Evolutionary conservation across 2,888 invertebrate species (phyloP).

Genomic region (Synanthedon tipuliformis): DNA sequence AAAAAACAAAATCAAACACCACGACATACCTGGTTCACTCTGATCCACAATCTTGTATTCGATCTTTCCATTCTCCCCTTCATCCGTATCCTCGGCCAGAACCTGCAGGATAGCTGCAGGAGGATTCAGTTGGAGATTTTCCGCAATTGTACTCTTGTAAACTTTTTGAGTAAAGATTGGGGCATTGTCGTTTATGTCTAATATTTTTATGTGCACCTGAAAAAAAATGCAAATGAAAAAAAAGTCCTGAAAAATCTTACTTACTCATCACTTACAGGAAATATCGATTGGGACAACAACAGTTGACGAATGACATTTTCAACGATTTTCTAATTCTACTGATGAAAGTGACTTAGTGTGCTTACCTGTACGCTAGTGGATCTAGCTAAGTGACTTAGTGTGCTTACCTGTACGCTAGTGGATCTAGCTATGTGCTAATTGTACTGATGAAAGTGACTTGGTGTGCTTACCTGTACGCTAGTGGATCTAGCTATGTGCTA

Average conservation of each 20-base stretch:
- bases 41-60: constrained; percentile 77
- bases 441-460: too few relatives aligned
- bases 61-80: constrained; percentile 81
- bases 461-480: too few relatives aligned
- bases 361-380: constrained; percentile 81
- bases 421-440: constrained; percentile 75
- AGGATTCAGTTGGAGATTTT: constrained; percentile 83
- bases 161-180: constrained; percentile 83
- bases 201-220: constrained; percentile 78
- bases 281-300: too few relatives aligned
- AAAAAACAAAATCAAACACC: too few relatives aligned
- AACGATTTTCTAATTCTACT: too few relatives aligned
- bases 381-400: too few relatives aligned
- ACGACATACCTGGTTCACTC: constrained; percentile 41
- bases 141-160: constrained; percentile 85
- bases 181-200: constrained; percentile 90
- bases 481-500: too few relatives aligned
- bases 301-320: too few relatives aligned
- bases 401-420: too few relatives aligned
- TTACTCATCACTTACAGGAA: too few relatives aligned
- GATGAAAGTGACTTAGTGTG: constrained; percentile 10
- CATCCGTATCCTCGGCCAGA: constrained; percentile 84
- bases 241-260: background rate
- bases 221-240: constrained; percentile 4
- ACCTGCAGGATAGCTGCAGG: constrained; percentile 86